A percentile compares a stretch with the other conserved stretches of the same genome.
These are phyloP conservation scores for Formica exsecta DNA, from an alignment of 1,140 invertebrate genomes.

Conservation along the genomic window DNA sequence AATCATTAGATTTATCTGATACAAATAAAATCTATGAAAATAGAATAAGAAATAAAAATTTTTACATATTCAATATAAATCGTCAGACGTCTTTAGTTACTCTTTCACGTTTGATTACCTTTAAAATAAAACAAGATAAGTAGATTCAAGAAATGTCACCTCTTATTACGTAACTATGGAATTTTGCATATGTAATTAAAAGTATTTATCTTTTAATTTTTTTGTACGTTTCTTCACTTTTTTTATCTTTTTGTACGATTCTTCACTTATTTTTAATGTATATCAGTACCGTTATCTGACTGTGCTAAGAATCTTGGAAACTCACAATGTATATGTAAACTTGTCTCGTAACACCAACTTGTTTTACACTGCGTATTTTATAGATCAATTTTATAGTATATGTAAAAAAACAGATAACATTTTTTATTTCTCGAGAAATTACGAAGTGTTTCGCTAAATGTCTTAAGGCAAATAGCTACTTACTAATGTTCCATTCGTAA, in stretches of 20 bases:
- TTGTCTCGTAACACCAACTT: not conserved
- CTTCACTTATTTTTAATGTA: slow-evolving; percentile 2
- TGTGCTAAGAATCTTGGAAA: not conserved
- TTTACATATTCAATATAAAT: not conserved
- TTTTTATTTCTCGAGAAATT: slow-evolving; percentile 12
- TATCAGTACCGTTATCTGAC: not conserved
- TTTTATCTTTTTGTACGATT: not conserved
- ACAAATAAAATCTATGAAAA: not conserved
- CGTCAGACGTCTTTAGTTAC: too few species aligned
- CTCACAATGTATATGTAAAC: not conserved
- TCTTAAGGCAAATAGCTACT: slow-evolving; percentile 24
- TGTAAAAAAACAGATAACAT: not conserved
- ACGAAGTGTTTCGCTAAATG: not conserved
- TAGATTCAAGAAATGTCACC: not conserved
- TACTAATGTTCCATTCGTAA: not conserved
- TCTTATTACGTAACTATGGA: not conserved
- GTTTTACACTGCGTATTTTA: not conserved
- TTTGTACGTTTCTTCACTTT: not conserved
- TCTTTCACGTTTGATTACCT: not conserved
- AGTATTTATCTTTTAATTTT: not conserved
- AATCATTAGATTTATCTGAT: not conserved
- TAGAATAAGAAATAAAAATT: not conserved
- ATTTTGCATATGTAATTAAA: not conserved
- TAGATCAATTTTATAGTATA: not conserved
- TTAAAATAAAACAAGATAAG: not conserved